Evolutionary conservation across 2,797 vertebrate genomes (phyloP).

Genomic region (Oophaga sylvatica): DNA sequence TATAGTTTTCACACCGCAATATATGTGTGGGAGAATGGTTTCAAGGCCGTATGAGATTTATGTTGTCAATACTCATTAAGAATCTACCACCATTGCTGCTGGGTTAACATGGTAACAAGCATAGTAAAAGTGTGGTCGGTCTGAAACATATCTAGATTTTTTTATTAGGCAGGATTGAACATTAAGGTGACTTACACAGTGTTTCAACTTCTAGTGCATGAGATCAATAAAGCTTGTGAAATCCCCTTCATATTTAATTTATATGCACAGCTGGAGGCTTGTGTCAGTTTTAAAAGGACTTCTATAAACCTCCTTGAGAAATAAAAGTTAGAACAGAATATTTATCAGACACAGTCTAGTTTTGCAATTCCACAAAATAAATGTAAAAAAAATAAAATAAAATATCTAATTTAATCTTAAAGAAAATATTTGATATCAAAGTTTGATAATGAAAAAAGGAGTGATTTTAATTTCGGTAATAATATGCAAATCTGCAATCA

Average conservation of each 20-base stretch:
- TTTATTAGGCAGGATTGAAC: slow-evolving; percentile 31
- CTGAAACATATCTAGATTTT: not conserved
- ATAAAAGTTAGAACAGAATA: slow-evolving; percentile 44
- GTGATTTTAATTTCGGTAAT: slow-evolving; percentile 17
- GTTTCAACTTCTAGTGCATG: slow-evolving; percentile 39
- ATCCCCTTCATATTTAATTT: slow-evolving; percentile 57
- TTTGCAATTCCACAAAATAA: not conserved
- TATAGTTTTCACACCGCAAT: too few species aligned
- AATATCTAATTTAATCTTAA: not conserved
- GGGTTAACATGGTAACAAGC: not conserved
- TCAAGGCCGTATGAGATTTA: too few species aligned
- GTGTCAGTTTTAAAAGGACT: slow-evolving; percentile 46
- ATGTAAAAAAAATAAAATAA: not conserved
- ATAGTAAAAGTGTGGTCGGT: not conserved
- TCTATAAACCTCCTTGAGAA: slow-evolving; percentile 46
- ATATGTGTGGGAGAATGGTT: not conserved
- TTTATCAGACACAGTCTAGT: slow-evolving; percentile 16
- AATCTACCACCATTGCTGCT: too few species aligned
- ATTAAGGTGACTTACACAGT: slow-evolving; percentile 40
- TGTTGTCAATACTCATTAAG: not conserved
- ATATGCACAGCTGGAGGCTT: slow-evolving; percentile 54
- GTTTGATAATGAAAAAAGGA: not conserved
- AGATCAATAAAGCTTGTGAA: slow-evolving; percentile 54
- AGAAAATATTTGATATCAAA: not conserved
- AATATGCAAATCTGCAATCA: slow-evolving; percentile 40